Evolutionary conservation across 2,113 vertebrate species (phyloP).

Genomic region (Eira barbara): DNA sequence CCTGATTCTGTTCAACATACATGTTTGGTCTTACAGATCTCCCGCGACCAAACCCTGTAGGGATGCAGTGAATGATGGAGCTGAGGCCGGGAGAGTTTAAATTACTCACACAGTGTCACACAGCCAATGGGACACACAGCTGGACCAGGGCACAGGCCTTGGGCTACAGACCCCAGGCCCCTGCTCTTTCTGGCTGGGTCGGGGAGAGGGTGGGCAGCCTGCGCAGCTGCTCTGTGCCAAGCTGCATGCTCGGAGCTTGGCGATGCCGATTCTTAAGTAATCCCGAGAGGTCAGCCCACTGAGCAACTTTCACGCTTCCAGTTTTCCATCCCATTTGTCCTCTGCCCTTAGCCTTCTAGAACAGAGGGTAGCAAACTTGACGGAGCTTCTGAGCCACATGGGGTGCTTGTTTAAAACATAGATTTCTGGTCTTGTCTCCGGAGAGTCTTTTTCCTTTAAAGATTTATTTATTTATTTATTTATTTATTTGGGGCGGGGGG

Average conservation of each 20-base stretch:
- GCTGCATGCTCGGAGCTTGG: accelerated
- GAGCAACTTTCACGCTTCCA: background rate
- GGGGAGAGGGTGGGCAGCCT: background rate
- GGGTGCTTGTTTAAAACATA: background rate
- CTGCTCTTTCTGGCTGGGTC: background rate
- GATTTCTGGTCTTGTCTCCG: background rate
- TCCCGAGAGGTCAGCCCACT: background rate
- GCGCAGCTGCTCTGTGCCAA: accelerated
- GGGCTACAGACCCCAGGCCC: background rate
- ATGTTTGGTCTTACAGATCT: background rate
- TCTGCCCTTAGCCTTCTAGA: background rate
- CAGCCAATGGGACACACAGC: background rate
- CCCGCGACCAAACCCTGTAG: background rate
- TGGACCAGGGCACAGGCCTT: background rate
- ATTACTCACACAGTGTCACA: background rate
- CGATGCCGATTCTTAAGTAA: background rate
- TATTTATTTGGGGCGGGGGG: too few species aligned
- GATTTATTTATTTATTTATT: background rate
- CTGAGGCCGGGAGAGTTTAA: background rate
- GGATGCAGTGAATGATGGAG: background rate
- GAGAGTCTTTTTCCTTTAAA: background rate
- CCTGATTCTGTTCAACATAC: background rate
- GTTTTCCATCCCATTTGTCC: background rate
- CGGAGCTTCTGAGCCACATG: background rate
- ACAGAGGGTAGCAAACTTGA: background rate